Conservation (phyloP, 2,797 vertebrate genomes). For the Strix occidentalis region DNA sequence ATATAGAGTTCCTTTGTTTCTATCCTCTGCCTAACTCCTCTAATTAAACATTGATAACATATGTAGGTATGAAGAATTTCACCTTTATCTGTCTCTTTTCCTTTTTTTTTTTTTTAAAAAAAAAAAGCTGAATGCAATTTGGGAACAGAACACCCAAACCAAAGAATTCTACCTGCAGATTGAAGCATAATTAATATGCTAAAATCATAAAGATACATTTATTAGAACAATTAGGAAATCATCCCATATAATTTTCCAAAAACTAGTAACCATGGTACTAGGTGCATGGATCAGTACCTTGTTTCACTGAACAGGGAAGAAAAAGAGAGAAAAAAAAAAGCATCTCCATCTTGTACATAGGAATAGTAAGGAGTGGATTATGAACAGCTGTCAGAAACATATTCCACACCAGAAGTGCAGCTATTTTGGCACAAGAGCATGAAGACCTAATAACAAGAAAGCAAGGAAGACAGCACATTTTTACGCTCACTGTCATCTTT, state of each 20-base stretch:
- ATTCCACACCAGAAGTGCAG: slow-evolving; percentile 16
- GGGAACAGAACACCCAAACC: not conserved
- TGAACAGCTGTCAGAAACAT: slow-evolving; percentile 32
- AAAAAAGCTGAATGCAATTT: not conserved
- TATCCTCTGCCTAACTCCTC: not conserved
- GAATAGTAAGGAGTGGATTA: not conserved
- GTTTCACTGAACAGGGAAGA: not conserved
- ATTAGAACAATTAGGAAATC: not conserved
- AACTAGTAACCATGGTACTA: not conserved
- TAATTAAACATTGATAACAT: not conserved
- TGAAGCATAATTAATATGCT: not conserved
- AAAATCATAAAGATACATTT: not conserved
- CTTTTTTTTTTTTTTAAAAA: too few relatives aligned
- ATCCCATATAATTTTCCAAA: not conserved
- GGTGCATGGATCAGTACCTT: not conserved
- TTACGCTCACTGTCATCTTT: slow-evolving; percentile 13
- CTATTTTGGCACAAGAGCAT: not conserved
- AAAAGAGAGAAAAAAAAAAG: not conserved
- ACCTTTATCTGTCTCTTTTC: not conserved
- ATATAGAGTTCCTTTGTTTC: fast-evolving
- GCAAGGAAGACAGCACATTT: slow-evolving; percentile 12
- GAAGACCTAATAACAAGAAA: not conserved
- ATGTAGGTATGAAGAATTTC: not conserved
- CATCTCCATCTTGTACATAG: not conserved
- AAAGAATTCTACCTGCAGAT: not conserved